phyloP scores from a whole-genome alignment of 1,140 invertebrate species.

The Dendroctonus ponderosae region DNA sequence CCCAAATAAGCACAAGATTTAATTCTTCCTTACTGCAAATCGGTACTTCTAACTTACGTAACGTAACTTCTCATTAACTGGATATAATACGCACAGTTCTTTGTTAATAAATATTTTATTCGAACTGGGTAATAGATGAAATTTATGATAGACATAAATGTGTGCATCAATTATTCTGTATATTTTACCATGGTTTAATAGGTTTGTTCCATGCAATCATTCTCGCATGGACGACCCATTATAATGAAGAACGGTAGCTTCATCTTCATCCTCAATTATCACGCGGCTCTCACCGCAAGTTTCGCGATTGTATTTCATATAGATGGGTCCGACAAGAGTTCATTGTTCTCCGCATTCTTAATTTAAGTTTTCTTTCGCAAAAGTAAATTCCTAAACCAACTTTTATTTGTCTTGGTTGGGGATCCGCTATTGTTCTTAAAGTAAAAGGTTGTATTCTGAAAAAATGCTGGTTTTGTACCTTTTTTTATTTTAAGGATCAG shows the following conservation, averaged over 20 bases:
- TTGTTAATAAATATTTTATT: too few species aligned
- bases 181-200: too few species aligned
- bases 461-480: not conserved
- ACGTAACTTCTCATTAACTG: too few species aligned
- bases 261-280: slow-evolving; percentile 15
- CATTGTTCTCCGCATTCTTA: slow-evolving; percentile 10
- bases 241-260: slow-evolving; percentile 16
- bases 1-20: too few species aligned
- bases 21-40: too few species aligned
- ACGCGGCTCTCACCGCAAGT: slow-evolving; percentile 2
- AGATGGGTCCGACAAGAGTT: not conserved
- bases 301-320: not conserved
- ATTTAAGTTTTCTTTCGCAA: not conserved
- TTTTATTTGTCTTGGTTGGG: not conserved
- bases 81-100: too few species aligned
- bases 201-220: not conserved
- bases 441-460: not conserved
- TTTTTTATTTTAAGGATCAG: slow-evolving; percentile 14
- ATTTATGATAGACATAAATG: too few species aligned
- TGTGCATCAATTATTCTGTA: too few species aligned
- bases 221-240: slow-evolving; percentile 20
- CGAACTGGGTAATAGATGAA: too few species aligned
- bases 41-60: too few species aligned
- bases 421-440: not conserved
- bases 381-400: not conserved